These are phyloP conservation scores for Rafetus swinhoei DNA, from an alignment of 2,113 vertebrate species.

Conservation along the genomic window DNA sequence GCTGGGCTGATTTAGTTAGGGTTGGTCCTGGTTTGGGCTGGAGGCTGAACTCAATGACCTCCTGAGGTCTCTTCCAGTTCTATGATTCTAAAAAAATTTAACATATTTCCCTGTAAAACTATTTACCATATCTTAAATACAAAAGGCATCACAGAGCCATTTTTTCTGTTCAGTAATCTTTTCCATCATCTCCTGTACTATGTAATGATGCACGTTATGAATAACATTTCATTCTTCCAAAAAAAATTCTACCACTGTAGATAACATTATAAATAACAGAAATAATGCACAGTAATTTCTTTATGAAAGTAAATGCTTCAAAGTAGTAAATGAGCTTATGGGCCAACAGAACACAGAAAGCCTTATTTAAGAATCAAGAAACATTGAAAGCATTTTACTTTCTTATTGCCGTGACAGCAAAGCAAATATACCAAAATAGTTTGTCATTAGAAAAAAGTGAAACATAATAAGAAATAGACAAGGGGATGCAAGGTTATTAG, in stretches of 20 bases:
- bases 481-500: constrained; percentile 8
- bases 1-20: too few species aligned
- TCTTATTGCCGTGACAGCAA: not conserved
- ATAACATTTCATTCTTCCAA: not conserved
- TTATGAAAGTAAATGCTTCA: not conserved
- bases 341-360: not conserved
- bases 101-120: not conserved
- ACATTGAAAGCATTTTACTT: not conserved
- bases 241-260: not conserved
- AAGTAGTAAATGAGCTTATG: not conserved
- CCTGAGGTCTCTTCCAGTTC: too few species aligned
- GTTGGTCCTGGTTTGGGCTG: too few species aligned
- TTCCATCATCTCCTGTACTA: not conserved
- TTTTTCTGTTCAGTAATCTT: not conserved
- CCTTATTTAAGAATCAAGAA: not conserved
- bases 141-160: not conserved
- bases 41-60: too few species aligned
- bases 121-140: not conserved
- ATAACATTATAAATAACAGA: not conserved
- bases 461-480: not conserved
- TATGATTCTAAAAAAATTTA: too few species aligned
- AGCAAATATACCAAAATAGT: not conserved
- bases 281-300: not conserved
- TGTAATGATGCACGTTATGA: not conserved
- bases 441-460: not conserved